Percentiles rank a stretch among this genome's conserved stretches.
Conservation (phyloP, 2,113 vertebrate genomes). For the Manacus vitellinus region DNA sequence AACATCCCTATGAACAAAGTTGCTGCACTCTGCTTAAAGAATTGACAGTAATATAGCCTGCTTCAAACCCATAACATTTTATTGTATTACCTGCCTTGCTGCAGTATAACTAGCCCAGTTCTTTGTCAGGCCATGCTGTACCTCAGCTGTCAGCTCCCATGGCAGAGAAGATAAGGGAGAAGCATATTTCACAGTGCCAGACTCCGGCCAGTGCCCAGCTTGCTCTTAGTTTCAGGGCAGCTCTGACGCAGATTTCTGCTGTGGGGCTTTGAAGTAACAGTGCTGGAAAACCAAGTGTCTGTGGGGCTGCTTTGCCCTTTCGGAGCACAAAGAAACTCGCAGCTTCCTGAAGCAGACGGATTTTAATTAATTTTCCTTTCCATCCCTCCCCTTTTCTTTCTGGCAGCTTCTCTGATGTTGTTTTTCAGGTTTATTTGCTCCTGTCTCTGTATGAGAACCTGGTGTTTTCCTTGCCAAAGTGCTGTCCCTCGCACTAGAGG, state of each 20-base stretch:
- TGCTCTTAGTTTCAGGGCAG: not conserved
- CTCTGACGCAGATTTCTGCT: not conserved
- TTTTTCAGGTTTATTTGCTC: not conserved
- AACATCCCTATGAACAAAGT: conserved; percentile 11
- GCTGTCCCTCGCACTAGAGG: not conserved
- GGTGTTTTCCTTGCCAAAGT: not conserved
- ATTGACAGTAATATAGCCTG: not conserved
- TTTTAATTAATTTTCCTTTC: not conserved
- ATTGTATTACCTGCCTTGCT: not conserved
- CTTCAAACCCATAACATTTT: not conserved
- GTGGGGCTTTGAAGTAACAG: not conserved
- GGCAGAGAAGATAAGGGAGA: not conserved
- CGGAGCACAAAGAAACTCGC: not conserved
- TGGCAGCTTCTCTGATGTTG: not conserved
- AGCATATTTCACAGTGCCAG: not conserved
- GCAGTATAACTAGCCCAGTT: not conserved
- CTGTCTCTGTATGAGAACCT: not conserved
- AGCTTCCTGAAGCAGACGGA: not conserved
- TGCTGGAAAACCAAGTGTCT: not conserved
- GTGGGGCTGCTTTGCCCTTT: not conserved
- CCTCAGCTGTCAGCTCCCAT: not conserved
- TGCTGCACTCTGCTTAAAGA: not conserved
- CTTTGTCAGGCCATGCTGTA: not conserved
- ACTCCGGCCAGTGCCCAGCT: not conserved
- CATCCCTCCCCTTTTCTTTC: not conserved